These are phyloP conservation scores for Genyomyrus donnyi DNA, from an alignment of 2,113 vertebrate genomes.

Conservation along the genomic window DNA sequence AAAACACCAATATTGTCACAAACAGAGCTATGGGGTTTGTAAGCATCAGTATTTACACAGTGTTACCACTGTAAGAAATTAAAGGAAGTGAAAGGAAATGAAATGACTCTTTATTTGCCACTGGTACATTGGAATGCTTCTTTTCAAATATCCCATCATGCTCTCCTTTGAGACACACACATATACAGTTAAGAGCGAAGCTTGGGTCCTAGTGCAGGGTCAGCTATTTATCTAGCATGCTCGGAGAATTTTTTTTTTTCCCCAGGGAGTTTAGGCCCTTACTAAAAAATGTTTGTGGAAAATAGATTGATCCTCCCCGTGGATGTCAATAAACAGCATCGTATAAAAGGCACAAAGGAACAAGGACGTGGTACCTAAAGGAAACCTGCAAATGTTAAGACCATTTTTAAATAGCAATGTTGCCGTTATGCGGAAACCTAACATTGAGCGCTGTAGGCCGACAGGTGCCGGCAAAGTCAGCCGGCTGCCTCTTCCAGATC, in stretches of 20 bases:
- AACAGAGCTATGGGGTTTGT: background rate
- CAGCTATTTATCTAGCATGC: background rate
- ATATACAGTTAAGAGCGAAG: background rate
- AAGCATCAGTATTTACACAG: background rate
- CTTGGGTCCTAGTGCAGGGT: background rate
- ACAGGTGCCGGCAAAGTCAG: background rate
- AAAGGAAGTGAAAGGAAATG: background rate
- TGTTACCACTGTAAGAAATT: background rate
- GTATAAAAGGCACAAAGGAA: background rate
- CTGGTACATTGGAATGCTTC: background rate
- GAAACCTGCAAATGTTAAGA: background rate
- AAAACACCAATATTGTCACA: background rate
- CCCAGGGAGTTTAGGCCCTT: background rate
- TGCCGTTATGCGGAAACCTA: background rate
- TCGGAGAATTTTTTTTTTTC: background rate
- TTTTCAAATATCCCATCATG: background rate
- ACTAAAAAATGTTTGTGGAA: background rate
- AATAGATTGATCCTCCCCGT: background rate
- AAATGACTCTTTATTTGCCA: background rate
- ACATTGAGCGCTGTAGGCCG: background rate
- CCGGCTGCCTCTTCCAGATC: background rate
- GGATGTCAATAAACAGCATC: background rate
- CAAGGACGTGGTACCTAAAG: background rate
- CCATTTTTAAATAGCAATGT: background rate
- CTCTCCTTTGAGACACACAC: background rate